A percentile compares a stretch with the other conserved stretches of the same genome.
Conservation (phyloP, 1,140 invertebrate genomes). For the Diploscapter pachys region DNA sequence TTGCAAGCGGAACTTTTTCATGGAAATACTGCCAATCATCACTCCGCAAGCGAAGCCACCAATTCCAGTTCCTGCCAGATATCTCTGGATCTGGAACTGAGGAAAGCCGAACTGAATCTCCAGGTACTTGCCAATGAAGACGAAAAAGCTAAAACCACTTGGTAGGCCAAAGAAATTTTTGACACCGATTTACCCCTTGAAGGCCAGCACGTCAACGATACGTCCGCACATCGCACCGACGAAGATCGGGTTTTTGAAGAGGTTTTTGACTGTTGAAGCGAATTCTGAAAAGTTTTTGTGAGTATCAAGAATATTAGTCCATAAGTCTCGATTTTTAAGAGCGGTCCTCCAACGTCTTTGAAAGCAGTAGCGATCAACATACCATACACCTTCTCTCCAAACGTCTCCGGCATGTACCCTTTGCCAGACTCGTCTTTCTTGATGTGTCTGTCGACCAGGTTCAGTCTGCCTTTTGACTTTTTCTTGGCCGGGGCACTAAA, state of each 20-base stretch:
- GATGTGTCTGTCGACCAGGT: constrained; percentile 35
- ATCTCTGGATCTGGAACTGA: constrained; percentile 39
- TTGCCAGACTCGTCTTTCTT: constrained; percentile 37
- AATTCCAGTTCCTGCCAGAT: constrained; percentile 35
- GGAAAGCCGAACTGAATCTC: constrained; percentile 42
- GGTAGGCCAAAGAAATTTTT: background rate
- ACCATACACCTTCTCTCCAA: constrained; percentile 34
- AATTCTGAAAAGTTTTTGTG: constrained; percentile 32
- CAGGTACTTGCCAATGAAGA: constrained; percentile 40
- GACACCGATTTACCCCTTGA: constrained; percentile 34
- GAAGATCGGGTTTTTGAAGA: constrained; percentile 39
- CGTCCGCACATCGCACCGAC: constrained; percentile 41
- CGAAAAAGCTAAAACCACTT: constrained; percentile 37
- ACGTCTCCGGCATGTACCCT: constrained; percentile 32
- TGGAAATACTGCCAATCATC: constrained; percentile 30
- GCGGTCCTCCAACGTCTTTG: background rate
- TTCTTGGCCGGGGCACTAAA: background rate
- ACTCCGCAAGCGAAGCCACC: constrained; percentile 42
- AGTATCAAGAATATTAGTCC: too few species aligned
- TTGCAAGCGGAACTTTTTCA: constrained; percentile 37
- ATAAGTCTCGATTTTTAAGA: constrained; percentile 6
- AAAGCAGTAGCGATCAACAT: background rate
- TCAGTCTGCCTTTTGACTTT: constrained; percentile 9
- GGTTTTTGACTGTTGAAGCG: constrained; percentile 19
- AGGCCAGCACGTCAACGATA: constrained; percentile 42